A percentile compares a stretch with the other conserved stretches of the same genome.
Evolutionary conservation across 2,113 vertebrate species (phyloP).

Genomic region (Anguilla japonica): DNA sequence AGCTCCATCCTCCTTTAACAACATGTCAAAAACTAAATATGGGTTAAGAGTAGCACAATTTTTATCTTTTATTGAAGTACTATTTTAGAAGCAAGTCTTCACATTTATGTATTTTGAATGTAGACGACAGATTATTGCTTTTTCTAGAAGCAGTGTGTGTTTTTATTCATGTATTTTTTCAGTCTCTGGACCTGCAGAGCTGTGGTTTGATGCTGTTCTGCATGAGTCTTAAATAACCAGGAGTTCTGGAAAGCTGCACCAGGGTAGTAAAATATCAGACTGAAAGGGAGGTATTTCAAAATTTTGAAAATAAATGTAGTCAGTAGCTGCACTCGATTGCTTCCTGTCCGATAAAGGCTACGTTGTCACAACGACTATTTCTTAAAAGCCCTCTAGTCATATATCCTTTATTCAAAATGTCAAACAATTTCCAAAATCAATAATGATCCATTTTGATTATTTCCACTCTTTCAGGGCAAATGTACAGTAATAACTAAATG

Average conservation of each 20-base stretch:
- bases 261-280: conserved; percentile 11
- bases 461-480: no score
- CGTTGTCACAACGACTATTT: not conserved
- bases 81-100: not conserved
- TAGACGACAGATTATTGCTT: not conserved
- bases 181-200: not conserved
- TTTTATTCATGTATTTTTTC: conserved; percentile 13
- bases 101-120: conserved; percentile 4
- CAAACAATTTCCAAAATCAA: not conserved
- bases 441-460: no score
- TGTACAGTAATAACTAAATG: no score
- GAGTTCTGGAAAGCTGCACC: conserved; percentile 7
- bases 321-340: not conserved
- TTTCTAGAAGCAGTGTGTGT: conserved; percentile 4
- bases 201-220: not conserved
- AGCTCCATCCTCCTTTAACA: not conserved
- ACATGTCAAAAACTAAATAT: not conserved
- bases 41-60: not conserved
- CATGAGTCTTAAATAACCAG: conserved; percentile 15
- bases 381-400: not conserved
- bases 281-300: conserved; percentile 1
- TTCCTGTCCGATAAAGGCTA: not conserved
- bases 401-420: not conserved
- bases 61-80: not conserved
- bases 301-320: not conserved